These are phyloP conservation scores for Penaeus japonicus DNA, from an alignment of 1,140 invertebrate genomes.

Conservation along the genomic window DNA sequence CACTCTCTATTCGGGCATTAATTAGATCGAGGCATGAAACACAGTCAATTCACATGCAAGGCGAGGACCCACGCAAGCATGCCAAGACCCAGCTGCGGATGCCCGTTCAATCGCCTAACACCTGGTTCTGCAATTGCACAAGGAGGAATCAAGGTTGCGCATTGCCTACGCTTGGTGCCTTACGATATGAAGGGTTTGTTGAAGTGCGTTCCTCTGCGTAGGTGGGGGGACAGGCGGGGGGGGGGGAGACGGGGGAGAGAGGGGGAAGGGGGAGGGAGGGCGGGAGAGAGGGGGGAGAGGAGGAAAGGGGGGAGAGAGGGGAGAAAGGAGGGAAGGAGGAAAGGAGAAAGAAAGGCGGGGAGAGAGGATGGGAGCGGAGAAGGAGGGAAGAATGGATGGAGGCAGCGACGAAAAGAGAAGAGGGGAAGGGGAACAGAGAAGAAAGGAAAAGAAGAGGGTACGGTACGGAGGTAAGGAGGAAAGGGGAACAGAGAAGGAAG, in stretches of 20 bases:
- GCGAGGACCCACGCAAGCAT: no score
- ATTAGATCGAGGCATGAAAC: no score
- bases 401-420: neutral
- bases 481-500: neutral
- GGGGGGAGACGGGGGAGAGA: neutral
- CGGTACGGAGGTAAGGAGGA: neutral
- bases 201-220: no score
- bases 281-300: neutral
- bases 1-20: no score
- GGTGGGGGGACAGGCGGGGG: neutral
- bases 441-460: neutral
- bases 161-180: no score
- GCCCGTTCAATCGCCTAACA: no score
- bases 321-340: neutral
- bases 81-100: no score
- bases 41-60: no score
- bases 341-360: neutral
- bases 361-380: neutral
- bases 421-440: neutral
- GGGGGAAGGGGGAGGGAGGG: neutral
- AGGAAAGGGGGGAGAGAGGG: neutral
- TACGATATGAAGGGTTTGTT: no score
- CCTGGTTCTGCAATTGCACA: no score
- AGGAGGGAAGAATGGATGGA: neutral
- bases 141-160: no score